Percentiles rank a stretch among this genome's conserved stretches.
Evolutionary conservation across 1,140 invertebrate genomes (phyloP).

Genomic region (Heterodera carotae): DNA sequence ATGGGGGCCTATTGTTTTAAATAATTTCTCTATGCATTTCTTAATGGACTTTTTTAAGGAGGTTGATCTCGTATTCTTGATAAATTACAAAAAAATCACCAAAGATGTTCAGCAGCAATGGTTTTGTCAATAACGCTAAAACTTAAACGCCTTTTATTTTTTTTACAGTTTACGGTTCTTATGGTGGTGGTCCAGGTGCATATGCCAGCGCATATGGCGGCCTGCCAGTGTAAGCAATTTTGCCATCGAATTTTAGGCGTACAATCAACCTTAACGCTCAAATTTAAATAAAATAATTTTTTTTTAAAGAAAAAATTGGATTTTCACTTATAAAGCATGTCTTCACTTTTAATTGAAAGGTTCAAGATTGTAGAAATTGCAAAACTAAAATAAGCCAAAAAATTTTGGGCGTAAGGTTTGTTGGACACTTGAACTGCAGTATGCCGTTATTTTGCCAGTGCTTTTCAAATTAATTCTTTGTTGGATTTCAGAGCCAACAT

Average conservation of each 20-base stretch:
- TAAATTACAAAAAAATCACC: background rate
- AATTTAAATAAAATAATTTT: no score
- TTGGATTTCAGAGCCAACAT: slow-evolving; percentile 20
- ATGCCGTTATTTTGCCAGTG: background rate
- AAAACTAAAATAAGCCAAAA: no score
- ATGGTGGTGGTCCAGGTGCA: slow-evolving; percentile 1
- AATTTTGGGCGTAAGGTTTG: no score
- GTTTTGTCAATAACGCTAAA: background rate
- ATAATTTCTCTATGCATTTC: no score
- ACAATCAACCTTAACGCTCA: no score
- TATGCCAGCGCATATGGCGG: slow-evolving; percentile 12
- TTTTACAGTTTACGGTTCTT: slow-evolving; percentile 14
- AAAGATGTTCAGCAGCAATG: slow-evolving; percentile 6
- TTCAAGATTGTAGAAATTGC: no score
- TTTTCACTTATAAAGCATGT: no score
- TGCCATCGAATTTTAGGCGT: no score
- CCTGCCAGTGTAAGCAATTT: slow-evolving; percentile 5
- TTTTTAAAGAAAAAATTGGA: no score
- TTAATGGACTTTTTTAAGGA: background rate
- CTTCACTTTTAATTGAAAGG: no score
- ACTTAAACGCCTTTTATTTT: background rate
- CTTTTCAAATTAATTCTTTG: background rate
- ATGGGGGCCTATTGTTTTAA: no score
- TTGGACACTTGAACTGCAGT: no score
- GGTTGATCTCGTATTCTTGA: background rate